phyloP scores from a whole-genome alignment of 2,797 vertebrate genomes.

The Meda fulgida region DNA sequence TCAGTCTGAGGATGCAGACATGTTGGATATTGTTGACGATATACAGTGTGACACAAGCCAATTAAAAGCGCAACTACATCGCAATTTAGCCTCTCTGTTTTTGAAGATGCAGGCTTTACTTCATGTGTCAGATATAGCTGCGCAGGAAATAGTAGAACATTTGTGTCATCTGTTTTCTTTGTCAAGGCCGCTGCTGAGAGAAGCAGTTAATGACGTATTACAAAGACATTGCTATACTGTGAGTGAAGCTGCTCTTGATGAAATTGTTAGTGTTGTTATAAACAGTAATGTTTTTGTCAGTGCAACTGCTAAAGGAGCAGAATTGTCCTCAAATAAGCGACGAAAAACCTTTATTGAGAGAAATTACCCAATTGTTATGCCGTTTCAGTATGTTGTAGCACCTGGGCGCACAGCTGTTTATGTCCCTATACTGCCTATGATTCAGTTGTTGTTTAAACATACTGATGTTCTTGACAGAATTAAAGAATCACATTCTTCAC shows the following conservation, averaged over 20 bases:
- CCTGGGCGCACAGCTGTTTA: constrained; percentile 35
- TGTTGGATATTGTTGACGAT: no score
- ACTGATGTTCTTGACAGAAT: constrained; percentile 42
- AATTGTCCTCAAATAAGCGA: constrained; percentile 43
- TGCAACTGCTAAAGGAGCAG: constrained; percentile 39
- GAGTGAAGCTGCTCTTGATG: constrained; percentile 34
- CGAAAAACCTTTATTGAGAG: constrained; percentile 29
- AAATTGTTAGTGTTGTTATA: constrained; percentile 33
- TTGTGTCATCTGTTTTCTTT: constrained; percentile 41
- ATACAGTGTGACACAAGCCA: no score
- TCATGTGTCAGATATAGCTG: no score
- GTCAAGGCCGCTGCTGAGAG: constrained; percentile 30
- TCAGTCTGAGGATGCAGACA: no score
- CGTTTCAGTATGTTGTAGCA: constrained; percentile 36
- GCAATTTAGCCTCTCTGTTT: no score
- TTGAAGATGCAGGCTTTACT: no score
- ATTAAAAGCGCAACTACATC: no score
- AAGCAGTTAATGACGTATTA: constrained; percentile 17
- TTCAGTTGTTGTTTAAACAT: constrained; percentile 44
- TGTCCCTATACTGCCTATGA: constrained; percentile 36
- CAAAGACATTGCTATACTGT: constrained; percentile 30
- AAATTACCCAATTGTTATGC: constrained; percentile 34
- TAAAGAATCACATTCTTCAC: constrained; percentile 23
- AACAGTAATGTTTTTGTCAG: constrained; percentile 45
- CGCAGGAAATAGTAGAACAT: constrained; percentile 36